phyloP scores from a whole-genome alignment of 2,113 vertebrate genomes.

The Tyto alba region DNA sequence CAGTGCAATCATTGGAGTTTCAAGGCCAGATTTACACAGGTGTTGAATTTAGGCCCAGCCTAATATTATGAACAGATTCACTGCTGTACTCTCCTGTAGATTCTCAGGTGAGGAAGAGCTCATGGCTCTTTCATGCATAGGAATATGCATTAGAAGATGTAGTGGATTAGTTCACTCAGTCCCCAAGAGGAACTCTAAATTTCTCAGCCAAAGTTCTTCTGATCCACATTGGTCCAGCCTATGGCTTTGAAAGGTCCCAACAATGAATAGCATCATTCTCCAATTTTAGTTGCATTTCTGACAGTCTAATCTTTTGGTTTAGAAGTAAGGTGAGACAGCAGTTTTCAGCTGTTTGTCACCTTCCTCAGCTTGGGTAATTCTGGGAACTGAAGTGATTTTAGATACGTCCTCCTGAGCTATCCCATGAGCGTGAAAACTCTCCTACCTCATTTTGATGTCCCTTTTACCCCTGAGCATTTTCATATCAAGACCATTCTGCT shows the following conservation, averaged over 20 bases:
- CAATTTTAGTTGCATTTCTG: not conserved
- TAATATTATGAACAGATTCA: not conserved
- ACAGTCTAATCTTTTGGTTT: not conserved
- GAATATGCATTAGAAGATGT: not conserved
- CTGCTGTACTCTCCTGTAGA: not conserved
- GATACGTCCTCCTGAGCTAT: not conserved
- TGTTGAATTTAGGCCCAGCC: not conserved
- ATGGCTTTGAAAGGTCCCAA: not conserved
- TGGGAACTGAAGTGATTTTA: not conserved
- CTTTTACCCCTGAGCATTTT: not conserved
- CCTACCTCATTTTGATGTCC: not conserved
- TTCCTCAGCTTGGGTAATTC: not conserved
- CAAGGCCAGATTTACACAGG: not conserved
- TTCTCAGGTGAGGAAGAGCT: not conserved
- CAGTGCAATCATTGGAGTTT: not conserved
- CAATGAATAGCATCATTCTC: not conserved
- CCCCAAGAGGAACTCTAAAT: not conserved
- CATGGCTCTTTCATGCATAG: not conserved
- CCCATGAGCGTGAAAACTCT: not conserved
- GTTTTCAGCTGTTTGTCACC: not conserved
- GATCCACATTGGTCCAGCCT: not conserved
- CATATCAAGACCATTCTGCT: not conserved
- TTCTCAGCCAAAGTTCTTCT: not conserved
- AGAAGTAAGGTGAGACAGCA: not conserved
- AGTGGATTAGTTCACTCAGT: not conserved